Evolutionary conservation across 2,888 invertebrate species (phyloP).

Genomic region (Sphaerophoria taeniata): DNA sequence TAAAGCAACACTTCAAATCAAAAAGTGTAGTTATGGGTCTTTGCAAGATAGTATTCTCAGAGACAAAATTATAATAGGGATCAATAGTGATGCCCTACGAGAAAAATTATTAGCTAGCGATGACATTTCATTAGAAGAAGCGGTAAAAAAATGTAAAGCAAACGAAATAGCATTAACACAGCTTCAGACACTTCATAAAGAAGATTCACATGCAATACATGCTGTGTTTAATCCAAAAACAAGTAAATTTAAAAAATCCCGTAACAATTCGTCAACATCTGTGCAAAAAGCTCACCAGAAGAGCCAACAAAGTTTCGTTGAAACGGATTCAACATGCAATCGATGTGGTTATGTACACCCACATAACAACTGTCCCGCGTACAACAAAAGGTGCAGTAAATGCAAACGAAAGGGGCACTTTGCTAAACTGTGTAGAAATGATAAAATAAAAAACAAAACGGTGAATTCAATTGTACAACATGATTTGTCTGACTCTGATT

Average conservation of each 20-base stretch:
- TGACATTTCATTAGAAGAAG: slow-evolving; percentile 35
- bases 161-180: slow-evolving; percentile 34
- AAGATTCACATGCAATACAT: slow-evolving; percentile 22
- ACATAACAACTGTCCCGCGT: slow-evolving; percentile 30
- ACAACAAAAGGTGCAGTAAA: slow-evolving; percentile 37
- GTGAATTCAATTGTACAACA: neutral
- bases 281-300: slow-evolving; percentile 14
- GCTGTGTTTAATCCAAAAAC: neutral
- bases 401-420: slow-evolving; percentile 39
- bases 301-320: neutral
- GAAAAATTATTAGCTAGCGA: slow-evolving; percentile 23
- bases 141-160: slow-evolving; percentile 35
- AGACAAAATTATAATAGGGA: slow-evolving; percentile 31
- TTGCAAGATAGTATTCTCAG: slow-evolving; percentile 35
- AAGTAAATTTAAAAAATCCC: neutral
- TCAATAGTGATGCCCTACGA: slow-evolving; percentile 26
- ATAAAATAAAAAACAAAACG: slow-evolving; percentile 34
- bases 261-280: slow-evolving; percentile 10
- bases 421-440: slow-evolving; percentile 32
- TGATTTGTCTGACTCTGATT: slow-evolving; percentile 24
- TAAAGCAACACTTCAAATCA: slow-evolving; percentile 35
- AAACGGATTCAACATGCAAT: slow-evolving; percentile 34
- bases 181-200: slow-evolving; percentile 37
- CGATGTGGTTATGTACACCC: slow-evolving; percentile 22
- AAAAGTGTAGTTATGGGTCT: slow-evolving; percentile 39